These are phyloP conservation scores for Elmis aenea DNA, from an alignment of 2,888 invertebrate genomes.

Conservation along the genomic window DNA sequence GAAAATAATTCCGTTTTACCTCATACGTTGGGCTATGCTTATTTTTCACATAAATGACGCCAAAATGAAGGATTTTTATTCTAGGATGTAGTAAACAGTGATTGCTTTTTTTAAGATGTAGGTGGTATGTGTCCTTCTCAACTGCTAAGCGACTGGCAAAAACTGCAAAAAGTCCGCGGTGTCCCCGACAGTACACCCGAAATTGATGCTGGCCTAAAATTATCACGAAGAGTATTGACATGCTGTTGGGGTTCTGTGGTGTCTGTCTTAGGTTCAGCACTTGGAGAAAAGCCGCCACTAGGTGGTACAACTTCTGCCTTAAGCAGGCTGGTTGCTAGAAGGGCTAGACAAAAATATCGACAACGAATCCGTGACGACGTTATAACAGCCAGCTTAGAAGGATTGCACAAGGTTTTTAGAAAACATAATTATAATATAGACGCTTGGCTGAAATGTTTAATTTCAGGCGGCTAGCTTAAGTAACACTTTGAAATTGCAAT, in stretches of 20 bases:
- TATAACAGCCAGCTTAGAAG: constrained; percentile 81
- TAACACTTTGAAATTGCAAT: constrained; percentile 82
- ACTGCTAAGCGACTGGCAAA: constrained; percentile 81
- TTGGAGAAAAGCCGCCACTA: constrained; percentile 51
- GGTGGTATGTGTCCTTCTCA: constrained; percentile 81
- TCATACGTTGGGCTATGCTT: no score
- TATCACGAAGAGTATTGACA: constrained; percentile 74
- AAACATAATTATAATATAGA: constrained; percentile 1
- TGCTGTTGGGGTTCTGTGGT: constrained; percentile 92
- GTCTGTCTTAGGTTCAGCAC: constrained; percentile 75
- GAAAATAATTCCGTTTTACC: no score
- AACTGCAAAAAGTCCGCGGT: constrained; percentile 70
- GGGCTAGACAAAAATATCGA: constrained; percentile 49
- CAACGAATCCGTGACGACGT: constrained; percentile 68
- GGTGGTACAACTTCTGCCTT: constrained; percentile 47
- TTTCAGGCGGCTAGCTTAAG: constrained; percentile 79
- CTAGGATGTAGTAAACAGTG: no score
- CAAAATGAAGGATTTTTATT: no score
- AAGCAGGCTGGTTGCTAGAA: constrained; percentile 56
- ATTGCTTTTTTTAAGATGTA: constrained; percentile 63
- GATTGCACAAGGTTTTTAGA: constrained; percentile 68
- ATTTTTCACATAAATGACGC: no score
- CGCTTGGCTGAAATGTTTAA: not conserved
- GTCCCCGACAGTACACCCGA: constrained; percentile 65
- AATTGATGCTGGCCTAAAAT: constrained; percentile 72